Evolutionary conservation across 2,113 vertebrate species (phyloP).

Genomic region (Lipophrys pholis): DNA sequence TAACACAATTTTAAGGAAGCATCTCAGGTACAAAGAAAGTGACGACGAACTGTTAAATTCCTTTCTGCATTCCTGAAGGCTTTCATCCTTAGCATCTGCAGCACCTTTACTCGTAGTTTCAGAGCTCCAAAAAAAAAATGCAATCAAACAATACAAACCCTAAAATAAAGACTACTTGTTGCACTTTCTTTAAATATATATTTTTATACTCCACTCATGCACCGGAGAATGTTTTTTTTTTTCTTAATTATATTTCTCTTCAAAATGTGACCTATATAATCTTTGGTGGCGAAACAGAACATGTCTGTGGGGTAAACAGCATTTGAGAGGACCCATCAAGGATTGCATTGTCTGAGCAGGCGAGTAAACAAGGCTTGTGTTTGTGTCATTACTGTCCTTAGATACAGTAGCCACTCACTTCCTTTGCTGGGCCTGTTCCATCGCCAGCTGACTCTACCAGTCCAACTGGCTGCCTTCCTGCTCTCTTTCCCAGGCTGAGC

Average conservation of each 20-base stretch:
- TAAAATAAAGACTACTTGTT: constrained; percentile 33
- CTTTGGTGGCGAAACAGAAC: not conserved
- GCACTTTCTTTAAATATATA: not conserved
- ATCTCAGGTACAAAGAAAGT: constrained; percentile 30
- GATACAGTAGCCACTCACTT: constrained; percentile 56
- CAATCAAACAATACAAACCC: constrained; percentile 40
- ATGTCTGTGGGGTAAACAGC: not conserved
- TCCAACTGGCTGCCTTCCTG: constrained; percentile 72
- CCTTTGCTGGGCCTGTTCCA: constrained; percentile 21
- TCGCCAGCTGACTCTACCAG: constrained; percentile 72
- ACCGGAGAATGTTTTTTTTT: not conserved
- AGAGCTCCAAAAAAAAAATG: constrained; percentile 6
- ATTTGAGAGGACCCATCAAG: not conserved
- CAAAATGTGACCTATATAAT: not conserved
- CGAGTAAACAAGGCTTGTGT: not conserved
- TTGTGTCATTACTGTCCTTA: constrained; percentile 11
- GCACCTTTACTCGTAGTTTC: constrained; percentile 4
- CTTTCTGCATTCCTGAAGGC: constrained; percentile 62
- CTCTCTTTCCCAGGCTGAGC: constrained; percentile 59
- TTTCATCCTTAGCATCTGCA: constrained; percentile 33
- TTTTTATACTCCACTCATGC: constrained; percentile 18
- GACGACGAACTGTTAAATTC: constrained; percentile 40
- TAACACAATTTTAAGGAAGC: not conserved
- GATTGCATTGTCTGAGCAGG: constrained; percentile 6
- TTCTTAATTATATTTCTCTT: not conserved